phyloP scores from a whole-genome alignment of 2,888 invertebrate species.

The Amphipoea oculea region DNA sequence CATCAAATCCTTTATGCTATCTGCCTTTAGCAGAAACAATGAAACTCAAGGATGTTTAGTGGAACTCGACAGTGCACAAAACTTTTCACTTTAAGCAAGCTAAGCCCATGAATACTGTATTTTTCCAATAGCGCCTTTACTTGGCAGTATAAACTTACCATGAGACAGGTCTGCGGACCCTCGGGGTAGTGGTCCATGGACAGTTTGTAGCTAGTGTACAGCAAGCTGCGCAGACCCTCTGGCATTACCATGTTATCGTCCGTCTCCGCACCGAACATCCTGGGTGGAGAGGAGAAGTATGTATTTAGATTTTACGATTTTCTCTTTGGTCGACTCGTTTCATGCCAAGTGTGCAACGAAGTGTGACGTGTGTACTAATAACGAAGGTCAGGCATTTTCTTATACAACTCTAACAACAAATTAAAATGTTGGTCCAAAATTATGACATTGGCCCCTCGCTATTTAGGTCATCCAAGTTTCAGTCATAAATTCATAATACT shows the following conservation, averaged over 20 bases:
- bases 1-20: not conserved
- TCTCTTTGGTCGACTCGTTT: not conserved
- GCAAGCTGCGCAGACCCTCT: constrained; percentile 91
- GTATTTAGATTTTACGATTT: not conserved
- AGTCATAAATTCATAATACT: not conserved
- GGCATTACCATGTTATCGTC: constrained; percentile 91
- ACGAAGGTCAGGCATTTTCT: not conserved
- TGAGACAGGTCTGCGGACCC: constrained; percentile 91
- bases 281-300: constrained; percentile 54
- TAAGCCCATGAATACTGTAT: not conserved
- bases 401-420: not conserved
- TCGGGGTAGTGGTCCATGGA: constrained; percentile 95
- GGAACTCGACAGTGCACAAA: not conserved
- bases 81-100: not conserved
- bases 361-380: not conserved
- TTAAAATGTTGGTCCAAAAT: not conserved
- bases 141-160: constrained; percentile 77
- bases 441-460: not conserved
- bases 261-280: constrained; percentile 90
- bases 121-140: not conserved
- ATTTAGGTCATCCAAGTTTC: constrained; percentile 7
- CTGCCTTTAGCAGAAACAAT: not conserved
- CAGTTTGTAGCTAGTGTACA: constrained; percentile 94
- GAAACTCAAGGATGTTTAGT: not conserved
- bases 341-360: not conserved